Base-by-base conservation (phyloP, 2,888 invertebrate species). In the Euspilapteryx auroguttella region DNA sequence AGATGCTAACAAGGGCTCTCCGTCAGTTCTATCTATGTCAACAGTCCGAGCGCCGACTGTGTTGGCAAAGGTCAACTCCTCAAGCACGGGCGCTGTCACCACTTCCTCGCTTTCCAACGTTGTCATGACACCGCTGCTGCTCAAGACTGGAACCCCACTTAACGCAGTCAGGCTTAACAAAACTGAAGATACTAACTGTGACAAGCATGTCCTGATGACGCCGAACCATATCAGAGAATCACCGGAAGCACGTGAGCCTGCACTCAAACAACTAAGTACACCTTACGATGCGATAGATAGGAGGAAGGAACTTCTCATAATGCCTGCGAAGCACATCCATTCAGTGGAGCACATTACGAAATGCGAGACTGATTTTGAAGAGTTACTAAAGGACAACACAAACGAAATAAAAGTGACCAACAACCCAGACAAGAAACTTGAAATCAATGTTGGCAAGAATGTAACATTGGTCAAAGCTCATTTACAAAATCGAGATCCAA, bases 281-380 rank as follows among this genome's bases (percentile, higher is more conserved):
- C 21, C 36, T 7, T 37, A 34, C 32, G 47, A 49, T 23, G 12
- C 32, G 13, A 28, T 34, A 9, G 47, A 45, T 30, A 50, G 52
- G 33, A 44, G 47, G 34, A 44, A 40, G 32, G 46, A 46, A 20
- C 26, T 27, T 25, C 31, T 39, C 28, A 31, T 34, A 5, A 29
- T 25, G n/a, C 27, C 30, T 15, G 11, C 26, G 11, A 50, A 50
- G n/a, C 8, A 35, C 29, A 24, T 32, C 8, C 32, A 35, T 9
- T 20, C 37, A 12, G 24, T 29, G 14, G 62, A 58, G 29, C 44
- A 41, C 34, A 38, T 43, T 33, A 24, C 48, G 7, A 73, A 73
- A 51, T 61, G 65, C 47, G 73, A 63, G 40, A 76, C 75, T 21
- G 77, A 77, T 44, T 77, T 75, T 43, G 77, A 77, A 45, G 77